Base-by-base conservation (phyloP, 1,140 invertebrate genomes). In the Heliconius himera region DNA sequence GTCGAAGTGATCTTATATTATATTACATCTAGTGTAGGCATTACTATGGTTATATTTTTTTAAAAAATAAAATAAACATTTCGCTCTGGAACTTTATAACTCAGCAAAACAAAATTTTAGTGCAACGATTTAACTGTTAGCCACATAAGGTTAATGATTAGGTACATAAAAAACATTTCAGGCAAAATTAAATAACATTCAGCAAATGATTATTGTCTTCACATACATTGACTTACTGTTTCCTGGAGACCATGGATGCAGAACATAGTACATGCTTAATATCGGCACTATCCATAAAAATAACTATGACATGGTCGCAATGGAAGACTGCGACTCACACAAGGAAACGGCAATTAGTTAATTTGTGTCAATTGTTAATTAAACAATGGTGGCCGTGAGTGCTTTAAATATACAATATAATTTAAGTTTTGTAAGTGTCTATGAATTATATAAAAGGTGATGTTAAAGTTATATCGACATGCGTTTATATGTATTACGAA, bases 161-260 rank as follows among this genome's bases (percentile, higher is more conserved):
- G 51, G 74, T 77, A 87, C 75, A 88, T 86, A 88, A 88, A 88
- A 88, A 81, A 87, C 86, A 88, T 77, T 84, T 89, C 89, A 94
- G 91, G 91, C 91, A 92, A 90, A 91, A 89, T 84, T 74, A 87
- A 89, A 87, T 66, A 85, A 88, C 83, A 90, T 87, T 86, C 88
- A 88, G 83, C 86, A 82, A 78, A 82, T 85, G 82, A 87, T 84
- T 87, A 86, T 83, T 85, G 80, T 87, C 87, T 88, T 87, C 87
- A 94, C 93, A 94, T 94, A 94, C 91, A 91, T 92, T 94, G 92
- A 96, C 96, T 96, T 96, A 96, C 96, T 96, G 95, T 95, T 96
- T 96, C 96, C 96, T 96, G 96, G 90, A 93, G 91, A 89, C 82
- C 85, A 90, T 86, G 91, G 92, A 91, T 95, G 93, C 93, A 87